Evolutionary conservation across 2,797 vertebrate species (phyloP).

Genomic region (Microtus californicus): DNA sequence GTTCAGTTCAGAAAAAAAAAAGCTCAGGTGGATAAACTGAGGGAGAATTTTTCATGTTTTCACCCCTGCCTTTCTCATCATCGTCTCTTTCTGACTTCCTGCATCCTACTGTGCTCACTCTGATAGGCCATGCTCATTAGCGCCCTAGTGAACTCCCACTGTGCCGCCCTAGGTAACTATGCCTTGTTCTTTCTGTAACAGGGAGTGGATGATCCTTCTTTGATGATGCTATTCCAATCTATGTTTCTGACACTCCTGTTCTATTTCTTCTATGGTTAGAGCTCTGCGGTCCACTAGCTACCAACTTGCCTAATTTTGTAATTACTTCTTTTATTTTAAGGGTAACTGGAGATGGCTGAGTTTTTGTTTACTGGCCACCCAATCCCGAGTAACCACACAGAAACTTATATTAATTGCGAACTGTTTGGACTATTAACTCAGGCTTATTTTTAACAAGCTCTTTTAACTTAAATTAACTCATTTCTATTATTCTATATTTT

Average conservation of each 20-base stretch:
- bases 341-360: too few species aligned
- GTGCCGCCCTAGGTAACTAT: background rate
- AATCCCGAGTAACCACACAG: too few species aligned
- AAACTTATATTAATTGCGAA: too few species aligned
- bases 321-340: background rate
- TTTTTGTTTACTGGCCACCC: too few species aligned
- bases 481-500: too few species aligned
- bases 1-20: background rate
- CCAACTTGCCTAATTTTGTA: background rate
- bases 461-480: too few species aligned
- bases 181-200: background rate
- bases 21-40: background rate
- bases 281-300: too few species aligned
- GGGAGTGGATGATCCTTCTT: background rate
- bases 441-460: too few species aligned
- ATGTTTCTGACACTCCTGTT: background rate
- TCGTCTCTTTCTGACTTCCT: background rate
- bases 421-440: too few species aligned
- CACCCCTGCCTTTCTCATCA: background rate
- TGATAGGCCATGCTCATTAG: too few species aligned
- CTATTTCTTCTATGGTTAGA: too few species aligned
- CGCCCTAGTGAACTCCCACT: background rate
- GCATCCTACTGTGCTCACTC: too few species aligned
- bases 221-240: background rate
- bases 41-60: background rate